phyloP scores from a whole-genome alignment of 2,113 vertebrate genomes.

The Paracanthobrama guichenoti region DNA sequence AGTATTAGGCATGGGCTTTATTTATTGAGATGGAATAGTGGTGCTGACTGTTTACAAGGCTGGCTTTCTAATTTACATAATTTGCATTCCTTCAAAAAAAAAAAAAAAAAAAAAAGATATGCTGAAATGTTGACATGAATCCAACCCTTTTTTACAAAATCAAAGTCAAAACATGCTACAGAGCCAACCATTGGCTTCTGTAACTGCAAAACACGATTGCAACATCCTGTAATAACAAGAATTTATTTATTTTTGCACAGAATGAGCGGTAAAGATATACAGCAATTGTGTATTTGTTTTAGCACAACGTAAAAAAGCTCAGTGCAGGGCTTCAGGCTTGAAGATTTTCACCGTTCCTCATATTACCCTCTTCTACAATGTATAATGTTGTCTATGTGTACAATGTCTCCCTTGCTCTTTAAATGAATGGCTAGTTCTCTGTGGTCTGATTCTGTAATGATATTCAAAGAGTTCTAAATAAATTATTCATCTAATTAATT shows the following conservation, averaged over 20 bases:
- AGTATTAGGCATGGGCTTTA: constrained; percentile 54
- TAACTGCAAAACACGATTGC: neutral
- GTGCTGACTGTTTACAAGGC: constrained; percentile 45
- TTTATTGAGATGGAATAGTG: constrained; percentile 51
- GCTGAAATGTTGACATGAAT: constrained; percentile 5
- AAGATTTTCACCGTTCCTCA: neutral
- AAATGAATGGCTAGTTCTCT: constrained; percentile 22
- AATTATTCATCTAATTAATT: constrained; percentile 38
- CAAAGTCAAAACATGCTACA: neutral
- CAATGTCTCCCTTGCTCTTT: constrained; percentile 29
- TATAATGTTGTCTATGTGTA: constrained; percentile 30
- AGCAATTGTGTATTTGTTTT: neutral
- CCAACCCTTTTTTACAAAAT: neutral
- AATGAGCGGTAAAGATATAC: neutral
- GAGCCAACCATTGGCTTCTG: neutral
- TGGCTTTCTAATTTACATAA: constrained; percentile 37
- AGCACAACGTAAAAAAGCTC: neutral
- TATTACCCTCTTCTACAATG: neutral
- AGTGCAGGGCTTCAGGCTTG: neutral
- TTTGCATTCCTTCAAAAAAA: constrained; percentile 18
- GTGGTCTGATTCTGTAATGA: constrained; percentile 47
- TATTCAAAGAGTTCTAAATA: constrained; percentile 33
- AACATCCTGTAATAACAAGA: neutral
- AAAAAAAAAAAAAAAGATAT: neutral
- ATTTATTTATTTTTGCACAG: neutral